Evolutionary conservation across 2,888 invertebrate species (phyloP), one percentile per base, ranked within the genome.

Genomic region (Eilema griseolum): DNA sequence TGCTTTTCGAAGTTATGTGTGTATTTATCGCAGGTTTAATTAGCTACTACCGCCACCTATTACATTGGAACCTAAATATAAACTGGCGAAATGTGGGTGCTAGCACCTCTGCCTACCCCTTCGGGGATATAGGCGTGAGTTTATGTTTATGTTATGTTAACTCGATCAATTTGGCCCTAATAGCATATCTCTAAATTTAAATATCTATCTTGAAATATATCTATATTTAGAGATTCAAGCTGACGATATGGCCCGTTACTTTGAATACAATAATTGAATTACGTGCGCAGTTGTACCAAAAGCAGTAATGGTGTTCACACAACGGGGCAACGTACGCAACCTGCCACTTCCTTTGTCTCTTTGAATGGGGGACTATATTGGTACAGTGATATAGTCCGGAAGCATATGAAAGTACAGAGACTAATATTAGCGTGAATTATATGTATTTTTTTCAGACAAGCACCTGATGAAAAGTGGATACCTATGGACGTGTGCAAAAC

Each of bases 241-340:
- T 62, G 41, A 41, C 62, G 20, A 62, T 62, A 26, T 20, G 41
- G 24, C 11, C 11, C 20, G 24, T 26, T 20, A 62, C 62, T 65
- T 65, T 65, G 52, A 65, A 65, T 65, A 65, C 52, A 65, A 65
- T 65, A n/a, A 52, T 52, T 65, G 31, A n/a, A 23, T 64, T n/a
- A 52, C n/a, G 28, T 64, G 28, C n/a, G 12, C 46, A 26, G n/a
- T 31, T 31, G 14, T 31, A 52, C 52, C 52, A 56, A 65, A 65
- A n/a, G 52, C n/a, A 23, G 52, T 52, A 2, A 1, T 52, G 28
- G 10, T 14, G 64, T 23, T 23, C 52, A 52, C 8, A n/a, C 28
- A 31, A 65, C n/a, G 31, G 64, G 56, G 52, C 64, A 56, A 28
- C n/a, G 64, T 41, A 31, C 52, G 52, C 52, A 52, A 23, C 3